phyloP scores from a whole-genome alignment of 2,888 invertebrate genomes.

The Meiosimyza platycephala region DNA sequence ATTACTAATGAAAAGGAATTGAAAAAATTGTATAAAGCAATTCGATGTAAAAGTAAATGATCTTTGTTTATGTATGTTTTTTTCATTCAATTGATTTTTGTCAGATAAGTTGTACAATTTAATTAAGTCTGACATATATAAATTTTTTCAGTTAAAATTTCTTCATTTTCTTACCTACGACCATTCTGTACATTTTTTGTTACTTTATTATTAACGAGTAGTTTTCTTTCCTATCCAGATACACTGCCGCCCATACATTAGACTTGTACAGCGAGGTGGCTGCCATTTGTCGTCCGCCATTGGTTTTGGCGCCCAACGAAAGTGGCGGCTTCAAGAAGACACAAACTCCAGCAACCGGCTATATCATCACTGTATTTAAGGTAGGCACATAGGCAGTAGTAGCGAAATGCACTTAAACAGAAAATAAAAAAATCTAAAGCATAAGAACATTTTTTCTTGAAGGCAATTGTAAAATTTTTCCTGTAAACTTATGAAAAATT shows the following conservation, averaged over 20 bases:
- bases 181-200: not conserved
- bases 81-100: too few species aligned
- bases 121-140: too few species aligned
- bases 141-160: too few species aligned
- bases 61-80: too few species aligned
- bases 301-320: slow-evolving; percentile 74
- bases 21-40: not conserved
- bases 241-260: slow-evolving; percentile 88
- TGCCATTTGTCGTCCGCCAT: slow-evolving; percentile 88
- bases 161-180: not conserved
- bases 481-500: slow-evolving; percentile 51
- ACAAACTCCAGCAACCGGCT: slow-evolving; percentile 85
- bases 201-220: not conserved
- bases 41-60: too few species aligned
- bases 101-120: too few species aligned
- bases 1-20: not conserved
- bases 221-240: slow-evolving; percentile 67
- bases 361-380: slow-evolving; percentile 92
- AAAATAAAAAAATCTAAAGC: not conserved
- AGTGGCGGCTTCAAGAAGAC: slow-evolving; percentile 82
- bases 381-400: slow-evolving; percentile 55
- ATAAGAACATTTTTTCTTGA: not conserved
- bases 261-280: slow-evolving; percentile 92
- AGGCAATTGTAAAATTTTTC: not conserved
- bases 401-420: not conserved